These are phyloP conservation scores for Probosciger aterrimus DNA, from an alignment of 2,113 vertebrate species.

Conservation along the genomic window DNA sequence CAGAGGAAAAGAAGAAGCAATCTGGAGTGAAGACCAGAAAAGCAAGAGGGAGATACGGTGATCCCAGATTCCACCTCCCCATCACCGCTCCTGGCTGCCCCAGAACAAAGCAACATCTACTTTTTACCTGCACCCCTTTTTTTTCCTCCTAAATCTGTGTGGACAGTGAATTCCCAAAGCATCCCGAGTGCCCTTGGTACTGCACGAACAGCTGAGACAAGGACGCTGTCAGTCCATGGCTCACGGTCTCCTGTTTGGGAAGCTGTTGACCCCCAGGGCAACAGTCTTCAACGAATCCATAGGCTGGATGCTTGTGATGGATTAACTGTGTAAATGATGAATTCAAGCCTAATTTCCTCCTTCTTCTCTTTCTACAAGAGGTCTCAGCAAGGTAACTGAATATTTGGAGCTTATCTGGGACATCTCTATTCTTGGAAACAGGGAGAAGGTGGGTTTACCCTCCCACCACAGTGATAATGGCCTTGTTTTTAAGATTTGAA, in stretches of 20 bases:
- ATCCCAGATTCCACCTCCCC: not conserved
- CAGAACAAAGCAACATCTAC: not conserved
- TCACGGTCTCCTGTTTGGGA: not conserved
- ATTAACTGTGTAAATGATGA: not conserved
- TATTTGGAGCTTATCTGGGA: not conserved
- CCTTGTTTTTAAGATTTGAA: not conserved
- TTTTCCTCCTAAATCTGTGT: rapidly evolving
- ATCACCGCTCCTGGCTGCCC: rapidly evolving
- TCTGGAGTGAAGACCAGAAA: not conserved
- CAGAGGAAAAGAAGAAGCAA: not conserved
- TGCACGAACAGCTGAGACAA: not conserved
- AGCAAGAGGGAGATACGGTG: not conserved
- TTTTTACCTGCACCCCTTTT: not conserved
- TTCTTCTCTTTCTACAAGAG: not conserved
- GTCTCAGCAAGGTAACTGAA: not conserved
- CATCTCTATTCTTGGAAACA: rapidly evolving
- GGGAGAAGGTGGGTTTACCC: not conserved
- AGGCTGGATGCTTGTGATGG: not conserved
- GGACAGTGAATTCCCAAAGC: not conserved
- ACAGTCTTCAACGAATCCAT: not conserved
- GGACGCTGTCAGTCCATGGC: not conserved
- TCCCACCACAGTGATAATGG: not conserved
- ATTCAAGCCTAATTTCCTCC: not conserved
- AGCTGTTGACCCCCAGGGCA: not conserved
- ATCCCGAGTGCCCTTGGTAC: not conserved